These are phyloP conservation scores for Drosophila bifasciata DNA, from an alignment of 1,140 invertebrate species.

Conservation along the genomic window DNA sequence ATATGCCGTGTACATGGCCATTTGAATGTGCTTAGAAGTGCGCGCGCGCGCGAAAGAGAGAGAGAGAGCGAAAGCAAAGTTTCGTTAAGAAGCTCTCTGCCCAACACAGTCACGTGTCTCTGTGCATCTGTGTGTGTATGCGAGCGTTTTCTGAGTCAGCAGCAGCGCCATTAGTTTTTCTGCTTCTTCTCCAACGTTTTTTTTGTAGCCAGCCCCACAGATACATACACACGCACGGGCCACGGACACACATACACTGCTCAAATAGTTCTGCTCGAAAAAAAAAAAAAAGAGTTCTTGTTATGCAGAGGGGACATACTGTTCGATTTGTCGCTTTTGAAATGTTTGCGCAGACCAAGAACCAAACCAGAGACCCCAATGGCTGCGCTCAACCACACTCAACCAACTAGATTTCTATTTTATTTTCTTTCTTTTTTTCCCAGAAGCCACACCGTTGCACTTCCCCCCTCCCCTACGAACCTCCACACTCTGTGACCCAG, in stretches of 20 bases:
- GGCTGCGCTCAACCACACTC: slow-evolving; percentile 6
- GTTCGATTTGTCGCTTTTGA: slow-evolving; percentile 8
- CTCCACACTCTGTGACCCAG: slow-evolving; percentile 49
- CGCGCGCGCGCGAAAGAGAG: slow-evolving; percentile 56
- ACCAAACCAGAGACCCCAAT: slow-evolving; percentile 30
- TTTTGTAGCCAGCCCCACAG: slow-evolving; percentile 40
- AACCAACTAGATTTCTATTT: slow-evolving; percentile 67
- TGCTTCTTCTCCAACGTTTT: slow-evolving; percentile 26
- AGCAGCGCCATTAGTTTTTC: slow-evolving; percentile 71
- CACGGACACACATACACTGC: slow-evolving; percentile 6
- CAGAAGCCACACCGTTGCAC: slow-evolving; percentile 50
- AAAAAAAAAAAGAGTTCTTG: no score
- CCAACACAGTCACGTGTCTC: slow-evolving; percentile 62
- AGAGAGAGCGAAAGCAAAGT: slow-evolving; percentile 38
- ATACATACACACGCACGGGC: slow-evolving; percentile 2
- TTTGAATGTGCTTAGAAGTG: slow-evolving; percentile 77
- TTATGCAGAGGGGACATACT: no score
- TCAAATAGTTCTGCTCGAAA: no score
- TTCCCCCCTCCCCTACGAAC: slow-evolving; percentile 11
- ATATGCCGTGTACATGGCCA: slow-evolving; percentile 33
- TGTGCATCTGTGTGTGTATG: slow-evolving; percentile 39
- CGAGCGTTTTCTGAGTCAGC: slow-evolving; percentile 67
- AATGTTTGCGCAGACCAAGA: slow-evolving; percentile 50
- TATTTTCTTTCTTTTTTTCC: slow-evolving; percentile 22
- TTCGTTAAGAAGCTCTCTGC: slow-evolving; percentile 74